Conservation (phyloP, 2,888 invertebrate species). For the Gandaritis pyraliata region DNA sequence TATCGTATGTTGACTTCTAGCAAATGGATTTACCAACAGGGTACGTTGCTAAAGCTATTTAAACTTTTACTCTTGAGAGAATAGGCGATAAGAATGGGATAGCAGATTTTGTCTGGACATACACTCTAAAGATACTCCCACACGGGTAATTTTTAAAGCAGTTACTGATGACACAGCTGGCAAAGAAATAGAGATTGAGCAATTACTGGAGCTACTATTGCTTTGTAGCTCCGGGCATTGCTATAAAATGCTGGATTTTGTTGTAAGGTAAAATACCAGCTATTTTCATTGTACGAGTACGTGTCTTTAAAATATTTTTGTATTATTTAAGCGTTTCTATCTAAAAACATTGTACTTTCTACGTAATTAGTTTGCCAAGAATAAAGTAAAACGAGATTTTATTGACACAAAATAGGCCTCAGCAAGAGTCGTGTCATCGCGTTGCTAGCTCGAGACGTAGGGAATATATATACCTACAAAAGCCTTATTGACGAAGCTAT, state of each 20-base stretch:
- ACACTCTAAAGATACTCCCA: slow-evolving; percentile 23
- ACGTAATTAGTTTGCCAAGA: not conserved
- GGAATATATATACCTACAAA: slow-evolving; percentile 15
- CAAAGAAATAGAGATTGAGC: not conserved
- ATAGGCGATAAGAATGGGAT: slow-evolving; percentile 45
- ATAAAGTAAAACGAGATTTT: not conserved
- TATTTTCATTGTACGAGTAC: not conserved
- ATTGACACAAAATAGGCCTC: slow-evolving; percentile 3
- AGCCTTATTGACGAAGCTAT: slow-evolving; percentile 15
- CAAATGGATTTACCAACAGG: slow-evolving; percentile 35
- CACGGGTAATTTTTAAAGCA: slow-evolving; percentile 14
- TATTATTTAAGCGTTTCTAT: not conserved
- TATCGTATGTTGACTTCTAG: slow-evolving; percentile 45
- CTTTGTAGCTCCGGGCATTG: not conserved
- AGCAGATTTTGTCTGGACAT: slow-evolving; percentile 35
- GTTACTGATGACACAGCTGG: not conserved
- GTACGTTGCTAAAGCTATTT: slow-evolving; percentile 44
- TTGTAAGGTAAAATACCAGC: not conserved
- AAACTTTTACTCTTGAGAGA: slow-evolving; percentile 51
- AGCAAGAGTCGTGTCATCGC: not conserved
- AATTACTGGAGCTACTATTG: not conserved
- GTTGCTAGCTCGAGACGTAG: slow-evolving; percentile 18
- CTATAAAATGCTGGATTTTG: not conserved
- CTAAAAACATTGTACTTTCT: not conserved
- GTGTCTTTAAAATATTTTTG: not conserved